Evolutionary conservation across 2,113 vertebrate genomes (phyloP).

Genomic region (Xenus cinereus): DNA sequence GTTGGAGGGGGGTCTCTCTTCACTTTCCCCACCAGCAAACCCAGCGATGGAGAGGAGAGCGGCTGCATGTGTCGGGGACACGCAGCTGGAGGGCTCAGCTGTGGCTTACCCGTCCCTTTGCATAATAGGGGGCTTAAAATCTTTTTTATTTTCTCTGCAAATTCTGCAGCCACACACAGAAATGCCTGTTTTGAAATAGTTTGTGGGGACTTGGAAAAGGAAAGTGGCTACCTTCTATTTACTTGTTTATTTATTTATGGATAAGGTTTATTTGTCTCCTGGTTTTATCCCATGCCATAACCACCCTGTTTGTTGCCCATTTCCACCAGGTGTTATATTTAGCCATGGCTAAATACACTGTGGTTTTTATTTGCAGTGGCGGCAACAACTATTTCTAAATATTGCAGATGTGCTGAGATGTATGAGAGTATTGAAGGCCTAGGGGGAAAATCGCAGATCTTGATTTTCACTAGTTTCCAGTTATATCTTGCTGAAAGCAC

Average conservation of each 20-base stretch:
- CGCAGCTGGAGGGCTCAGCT: rapidly evolving
- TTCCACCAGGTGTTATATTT: neutral
- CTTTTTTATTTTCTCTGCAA: neutral
- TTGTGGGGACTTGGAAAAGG: neutral
- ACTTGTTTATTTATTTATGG: neutral
- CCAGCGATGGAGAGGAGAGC: rapidly evolving
- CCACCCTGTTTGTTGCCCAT: neutral
- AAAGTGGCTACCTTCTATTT: neutral
- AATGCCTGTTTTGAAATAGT: neutral
- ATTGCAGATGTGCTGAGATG: neutral
- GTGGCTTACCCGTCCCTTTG: rapidly evolving
- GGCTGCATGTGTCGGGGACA: rapidly evolving
- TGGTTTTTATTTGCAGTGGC: neutral
- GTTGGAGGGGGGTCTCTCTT: neutral
- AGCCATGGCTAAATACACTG: neutral
- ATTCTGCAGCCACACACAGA: neutral
- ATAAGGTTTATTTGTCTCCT: neutral
- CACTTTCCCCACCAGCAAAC: neutral
- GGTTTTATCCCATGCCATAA: neutral
- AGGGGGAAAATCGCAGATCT: neutral
- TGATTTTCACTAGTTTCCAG: neutral
- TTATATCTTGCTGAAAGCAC: neutral
- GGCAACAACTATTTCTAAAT: neutral
- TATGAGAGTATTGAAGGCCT: neutral
- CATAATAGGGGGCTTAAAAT: rapidly evolving